Evolutionary conservation across 2,113 vertebrate species (phyloP).

Genomic region (Formicarius rufipectus): DNA sequence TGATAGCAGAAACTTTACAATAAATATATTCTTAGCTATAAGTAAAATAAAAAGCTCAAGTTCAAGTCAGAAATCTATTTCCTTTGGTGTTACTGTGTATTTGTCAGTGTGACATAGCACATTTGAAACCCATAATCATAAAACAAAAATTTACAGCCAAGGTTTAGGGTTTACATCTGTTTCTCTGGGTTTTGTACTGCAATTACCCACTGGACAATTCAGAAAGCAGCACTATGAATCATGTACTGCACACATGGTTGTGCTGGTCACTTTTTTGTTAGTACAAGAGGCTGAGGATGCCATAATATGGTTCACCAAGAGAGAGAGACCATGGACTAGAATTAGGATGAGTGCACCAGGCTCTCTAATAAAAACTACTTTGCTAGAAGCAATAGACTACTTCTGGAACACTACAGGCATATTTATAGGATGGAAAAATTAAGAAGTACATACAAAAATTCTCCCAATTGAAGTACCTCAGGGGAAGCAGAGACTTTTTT

Average conservation of each 20-base stretch:
- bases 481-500: not conserved
- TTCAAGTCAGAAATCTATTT: conserved; percentile 72
- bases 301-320: not conserved
- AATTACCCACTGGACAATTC: conserved; percentile 80
- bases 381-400: conserved; percentile 9
- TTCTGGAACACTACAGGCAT: not conserved
- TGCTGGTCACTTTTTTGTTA: conserved; percentile 61
- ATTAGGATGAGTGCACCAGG: conserved; percentile 18
- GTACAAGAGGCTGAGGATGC: conserved; percentile 13
- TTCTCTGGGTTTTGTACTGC: conserved; percentile 78
- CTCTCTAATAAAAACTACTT: conserved; percentile 36
- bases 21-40: conserved; percentile 66
- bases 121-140: conserved; percentile 82
- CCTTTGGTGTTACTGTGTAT: conserved; percentile 72
- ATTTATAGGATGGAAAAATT: conserved; percentile 21
- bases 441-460: conserved; percentile 2
- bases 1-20: conserved; percentile 49
- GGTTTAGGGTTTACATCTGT: conserved; percentile 80
- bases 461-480: not conserved
- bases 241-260: conserved; percentile 57
- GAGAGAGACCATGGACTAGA: not conserved
- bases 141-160: conserved; percentile 79
- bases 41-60: conserved; percentile 68
- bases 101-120: conserved; percentile 77
- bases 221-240: conserved; percentile 74